Percentiles rank a stretch among this genome's conserved stretches.
phyloP scores from a whole-genome alignment of 1,140 invertebrate species.

The Coptotermes formosanus region DNA sequence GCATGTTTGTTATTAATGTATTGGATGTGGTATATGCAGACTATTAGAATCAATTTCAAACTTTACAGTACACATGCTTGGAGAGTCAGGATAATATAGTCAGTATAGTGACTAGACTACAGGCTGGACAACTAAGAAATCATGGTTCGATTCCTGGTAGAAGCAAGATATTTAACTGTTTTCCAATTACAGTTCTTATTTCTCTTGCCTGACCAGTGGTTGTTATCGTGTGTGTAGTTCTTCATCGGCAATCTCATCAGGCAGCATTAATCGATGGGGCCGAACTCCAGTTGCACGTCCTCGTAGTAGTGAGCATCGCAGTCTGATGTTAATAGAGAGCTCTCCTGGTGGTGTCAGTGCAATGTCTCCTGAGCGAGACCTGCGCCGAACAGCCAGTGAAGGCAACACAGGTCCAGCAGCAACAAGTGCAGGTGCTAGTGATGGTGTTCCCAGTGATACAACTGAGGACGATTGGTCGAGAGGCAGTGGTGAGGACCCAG shows the following conservation, averaged over 20 bases:
- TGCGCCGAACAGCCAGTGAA: conserved; percentile 51
- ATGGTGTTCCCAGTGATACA: conserved; percentile 63
- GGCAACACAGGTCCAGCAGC: conserved; percentile 26
- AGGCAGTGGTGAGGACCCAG: conserved; percentile 60
- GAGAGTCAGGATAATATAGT: too few relatives aligned
- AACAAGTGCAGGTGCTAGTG: conserved; percentile 58
- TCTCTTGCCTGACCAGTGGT: background rate
- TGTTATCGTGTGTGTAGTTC: conserved; percentile 26
- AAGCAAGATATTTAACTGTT: too few relatives aligned
- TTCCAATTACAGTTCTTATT: background rate
- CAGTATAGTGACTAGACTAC: too few relatives aligned
- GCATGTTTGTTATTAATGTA: background rate
- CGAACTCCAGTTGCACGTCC: conserved; percentile 23
- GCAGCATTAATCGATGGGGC: conserved; percentile 30
- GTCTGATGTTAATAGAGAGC: conserved; percentile 28
- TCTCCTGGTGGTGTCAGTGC: background rate
- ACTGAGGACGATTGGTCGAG: conserved; percentile 69
- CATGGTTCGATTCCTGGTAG: background rate
- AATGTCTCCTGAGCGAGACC: conserved; percentile 38
- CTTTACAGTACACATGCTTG: too few relatives aligned
- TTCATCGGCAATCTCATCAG: conserved; percentile 33
- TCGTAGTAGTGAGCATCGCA: conserved; percentile 32
- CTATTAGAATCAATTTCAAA: too few relatives aligned
- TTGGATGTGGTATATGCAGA: too few relatives aligned
- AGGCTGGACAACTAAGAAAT: too few relatives aligned